Conservation (phyloP, 1,140 invertebrate genomes). For the Drosophila oshimai region DNA sequence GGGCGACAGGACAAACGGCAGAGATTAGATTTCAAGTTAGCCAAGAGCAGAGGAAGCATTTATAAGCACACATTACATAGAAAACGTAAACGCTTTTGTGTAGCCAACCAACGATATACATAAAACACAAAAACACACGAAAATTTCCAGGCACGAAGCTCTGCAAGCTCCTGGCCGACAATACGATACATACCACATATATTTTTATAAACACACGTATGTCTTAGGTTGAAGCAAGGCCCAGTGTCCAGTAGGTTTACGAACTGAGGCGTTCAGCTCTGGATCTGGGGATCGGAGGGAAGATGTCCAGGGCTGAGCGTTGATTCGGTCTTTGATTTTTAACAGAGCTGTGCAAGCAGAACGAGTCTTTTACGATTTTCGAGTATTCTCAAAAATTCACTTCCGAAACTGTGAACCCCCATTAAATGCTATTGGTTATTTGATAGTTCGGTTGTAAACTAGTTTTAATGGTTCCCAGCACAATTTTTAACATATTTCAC, state of each 20-base stretch:
- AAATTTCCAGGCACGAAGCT: constrained; percentile 5
- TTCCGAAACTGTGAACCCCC: background rate
- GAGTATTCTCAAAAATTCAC: constrained; percentile 5
- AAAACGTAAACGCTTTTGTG: constrained; percentile 60
- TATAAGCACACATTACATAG: constrained; percentile 42
- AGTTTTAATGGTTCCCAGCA: background rate
- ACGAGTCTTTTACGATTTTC: constrained; percentile 14
- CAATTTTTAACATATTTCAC: background rate
- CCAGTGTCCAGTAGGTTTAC: constrained; percentile 33
- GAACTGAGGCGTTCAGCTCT: constrained; percentile 24
- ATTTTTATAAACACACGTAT: constrained; percentile 66
- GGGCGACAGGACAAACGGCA: background rate
- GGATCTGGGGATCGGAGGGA: constrained; percentile 30
- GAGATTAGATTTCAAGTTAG: constrained; percentile 15
- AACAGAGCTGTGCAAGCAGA: constrained; percentile 10
- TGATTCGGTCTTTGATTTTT: constrained; percentile 1
- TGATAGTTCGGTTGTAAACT: background rate
- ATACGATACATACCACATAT: constrained; percentile 51
- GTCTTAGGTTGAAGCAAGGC: constrained; percentile 56
- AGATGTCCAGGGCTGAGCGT: constrained; percentile 15
- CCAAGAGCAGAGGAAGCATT: constrained; percentile 62
- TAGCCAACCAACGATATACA: constrained; percentile 44
- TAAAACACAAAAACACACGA: constrained; percentile 1
- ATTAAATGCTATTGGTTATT: background rate
- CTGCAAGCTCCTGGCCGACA: constrained; percentile 6